Conservation (phyloP, 2,888 invertebrate genomes). For the Amphiduros pacificus region DNA sequence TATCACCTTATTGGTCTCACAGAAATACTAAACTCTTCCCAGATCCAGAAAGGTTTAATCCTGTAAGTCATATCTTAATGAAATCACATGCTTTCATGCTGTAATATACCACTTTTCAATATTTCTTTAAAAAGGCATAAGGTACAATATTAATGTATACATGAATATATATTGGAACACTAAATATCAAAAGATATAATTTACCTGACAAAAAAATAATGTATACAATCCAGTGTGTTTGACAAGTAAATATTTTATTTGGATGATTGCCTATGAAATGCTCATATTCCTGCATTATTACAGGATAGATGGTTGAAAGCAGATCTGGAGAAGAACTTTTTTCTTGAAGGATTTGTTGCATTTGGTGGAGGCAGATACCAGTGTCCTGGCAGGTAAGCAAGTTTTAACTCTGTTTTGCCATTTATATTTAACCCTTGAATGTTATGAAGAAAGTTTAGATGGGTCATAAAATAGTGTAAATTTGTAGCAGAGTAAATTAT, state of each 20-base stretch:
- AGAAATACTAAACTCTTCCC: constrained; percentile 42
- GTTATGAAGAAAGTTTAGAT: no score
- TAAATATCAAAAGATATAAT: no score
- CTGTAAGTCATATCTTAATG: constrained; percentile 46
- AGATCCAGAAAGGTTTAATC: constrained; percentile 41
- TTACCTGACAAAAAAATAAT: no score
- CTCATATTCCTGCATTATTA: constrained; percentile 34
- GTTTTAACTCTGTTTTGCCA: background rate
- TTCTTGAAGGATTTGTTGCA: constrained; percentile 47
- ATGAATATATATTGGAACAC: no score
- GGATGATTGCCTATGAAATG: no score
- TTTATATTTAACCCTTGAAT: background rate
- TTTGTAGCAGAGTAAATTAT: background rate
- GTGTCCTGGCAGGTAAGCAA: constrained; percentile 50
- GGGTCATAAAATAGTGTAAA: no score
- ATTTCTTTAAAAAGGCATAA: no score
- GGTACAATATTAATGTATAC: no score
- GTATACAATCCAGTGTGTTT: background rate
- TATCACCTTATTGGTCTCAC: constrained; percentile 52
- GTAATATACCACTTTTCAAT: no score
- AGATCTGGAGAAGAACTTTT: constrained; percentile 39
- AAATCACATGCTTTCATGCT: no score
- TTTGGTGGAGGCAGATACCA: constrained; percentile 53
- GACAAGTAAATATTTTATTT: no score
- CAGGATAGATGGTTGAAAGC: constrained; percentile 37